Base-by-base conservation (phyloP, 2,888 invertebrate genomes). In the Drosophila ezoana region DNA sequence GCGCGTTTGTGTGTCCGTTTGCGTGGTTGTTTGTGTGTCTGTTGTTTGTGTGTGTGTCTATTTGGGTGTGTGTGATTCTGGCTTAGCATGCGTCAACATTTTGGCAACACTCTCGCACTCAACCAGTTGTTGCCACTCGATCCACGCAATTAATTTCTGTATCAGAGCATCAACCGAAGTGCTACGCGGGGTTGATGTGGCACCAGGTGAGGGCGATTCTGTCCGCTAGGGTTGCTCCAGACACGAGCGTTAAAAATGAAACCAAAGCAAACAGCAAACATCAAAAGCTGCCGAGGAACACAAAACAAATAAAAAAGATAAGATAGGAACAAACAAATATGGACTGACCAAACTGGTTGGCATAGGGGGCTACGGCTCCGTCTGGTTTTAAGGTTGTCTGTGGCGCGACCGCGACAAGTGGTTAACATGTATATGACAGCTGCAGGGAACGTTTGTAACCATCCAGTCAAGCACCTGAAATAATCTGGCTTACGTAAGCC, bases 71-170 rank as follows among this genome's bases (percentile, higher is more conserved):
- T 18, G 54, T 56, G 59, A 40, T 10, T 54, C 61, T 72, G 77
- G 82, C 76, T 84, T 83, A 83, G 79, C 68, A 13, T 79, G 71
- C 87, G 82, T 87, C 82, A 83, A 87, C 82, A 87, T 84, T 83
- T 82, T 81, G 87, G 82, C 76, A 79, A 84, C 82, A 85, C 83
- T 81, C 75, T 61, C 72, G 48, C 68, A 51, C 49, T 56, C 23
- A 47, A n/a, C 23, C 54, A 41, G 65, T 67, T 63, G 73, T 62
- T 68, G 69, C 76, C 84, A 87, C 85, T 88, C 87, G 85, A 87
- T 86, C 81, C 85, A 87, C 89, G 84, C 85, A 86, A 88, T 86
- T 86, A 86, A 86, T 86, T 86, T 86, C 74, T 84, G 76, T 79
- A 87, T 81, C 87, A 79, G 61, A 64, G 75, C 71, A 59, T 58